phyloP scores from a whole-genome alignment of 1,140 invertebrate genomes.

The Idris sp. region DNA sequence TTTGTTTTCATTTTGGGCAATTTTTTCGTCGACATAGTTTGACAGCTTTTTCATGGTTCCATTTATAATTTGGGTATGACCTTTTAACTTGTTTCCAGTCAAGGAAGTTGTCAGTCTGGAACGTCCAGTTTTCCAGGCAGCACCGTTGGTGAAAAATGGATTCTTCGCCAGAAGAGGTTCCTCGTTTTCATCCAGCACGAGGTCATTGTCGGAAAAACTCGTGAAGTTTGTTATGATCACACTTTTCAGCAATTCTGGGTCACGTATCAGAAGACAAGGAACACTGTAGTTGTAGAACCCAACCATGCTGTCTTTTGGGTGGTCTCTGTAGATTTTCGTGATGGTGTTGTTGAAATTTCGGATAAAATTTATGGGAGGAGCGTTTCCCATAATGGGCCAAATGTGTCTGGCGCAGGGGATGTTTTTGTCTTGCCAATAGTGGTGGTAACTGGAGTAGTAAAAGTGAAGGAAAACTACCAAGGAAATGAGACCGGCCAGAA shows the following conservation, averaged over 20 bases:
- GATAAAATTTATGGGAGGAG: neutral
- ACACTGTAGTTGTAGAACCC: conserved; percentile 66
- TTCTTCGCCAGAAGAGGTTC: conserved; percentile 61
- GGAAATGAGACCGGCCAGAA: neutral
- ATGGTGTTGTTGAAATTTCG: conserved; percentile 14
- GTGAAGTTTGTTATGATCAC: conserved; percentile 70
- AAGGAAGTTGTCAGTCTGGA: conserved; percentile 41
- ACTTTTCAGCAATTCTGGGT: conserved; percentile 69
- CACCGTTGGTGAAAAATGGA: conserved; percentile 65
- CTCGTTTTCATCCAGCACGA: conserved; percentile 21
- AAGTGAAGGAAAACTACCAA: conserved; percentile 12
- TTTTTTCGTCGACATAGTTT: conserved; percentile 45
- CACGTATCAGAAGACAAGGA: conserved; percentile 67
- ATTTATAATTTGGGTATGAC: neutral
- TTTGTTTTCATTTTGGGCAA: conserved; percentile 5
- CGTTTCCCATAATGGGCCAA: conserved; percentile 11
- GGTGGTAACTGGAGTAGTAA: conserved; percentile 63
- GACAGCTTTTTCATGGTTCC: conserved; percentile 30
- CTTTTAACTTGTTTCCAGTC: conserved; percentile 56
- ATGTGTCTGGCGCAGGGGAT: conserved; percentile 67
- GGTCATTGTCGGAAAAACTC: conserved; percentile 52
- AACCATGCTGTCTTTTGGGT: conserved; percentile 55
- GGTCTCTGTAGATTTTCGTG: conserved; percentile 46
- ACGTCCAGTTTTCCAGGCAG: conserved; percentile 45
- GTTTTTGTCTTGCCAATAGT: conserved; percentile 74